phyloP scores from a whole-genome alignment of 2,888 invertebrate species.

The Synanthedon andrenaeformis region DNA sequence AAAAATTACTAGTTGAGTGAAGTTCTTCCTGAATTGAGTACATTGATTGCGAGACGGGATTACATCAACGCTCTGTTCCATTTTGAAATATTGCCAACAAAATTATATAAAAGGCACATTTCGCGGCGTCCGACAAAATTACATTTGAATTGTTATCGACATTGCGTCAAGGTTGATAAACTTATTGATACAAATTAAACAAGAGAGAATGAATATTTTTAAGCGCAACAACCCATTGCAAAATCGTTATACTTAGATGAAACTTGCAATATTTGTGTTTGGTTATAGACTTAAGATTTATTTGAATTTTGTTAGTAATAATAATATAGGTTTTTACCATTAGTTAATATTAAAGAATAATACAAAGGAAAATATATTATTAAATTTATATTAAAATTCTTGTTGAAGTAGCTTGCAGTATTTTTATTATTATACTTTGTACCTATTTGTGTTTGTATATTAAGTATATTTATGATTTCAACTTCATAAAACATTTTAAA shows the following conservation, averaged over 20 bases:
- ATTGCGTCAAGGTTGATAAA: constrained; percentile 17
- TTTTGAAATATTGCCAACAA: constrained; percentile 18
- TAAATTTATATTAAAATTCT: too few relatives aligned
- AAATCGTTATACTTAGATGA: constrained; percentile 5
- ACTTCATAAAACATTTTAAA: too few relatives aligned
- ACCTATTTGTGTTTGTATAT: too few relatives aligned
- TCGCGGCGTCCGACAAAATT: constrained; percentile 29
- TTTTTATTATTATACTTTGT: too few relatives aligned
- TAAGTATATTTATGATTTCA: too few relatives aligned
- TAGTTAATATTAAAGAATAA: too few relatives aligned
- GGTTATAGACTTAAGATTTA: too few relatives aligned
- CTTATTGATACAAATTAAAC: constrained; percentile 16
- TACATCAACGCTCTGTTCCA: constrained; percentile 26
- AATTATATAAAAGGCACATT: constrained; percentile 29
- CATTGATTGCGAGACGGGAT: constrained; percentile 4
- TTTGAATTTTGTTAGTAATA: too few relatives aligned
- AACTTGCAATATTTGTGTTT: too few relatives aligned
- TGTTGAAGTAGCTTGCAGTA: too few relatives aligned
- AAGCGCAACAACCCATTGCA: not conserved
- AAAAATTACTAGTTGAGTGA: not conserved
- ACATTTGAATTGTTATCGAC: constrained; percentile 18
- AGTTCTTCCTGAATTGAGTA: not conserved
- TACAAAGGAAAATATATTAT: too few relatives aligned
- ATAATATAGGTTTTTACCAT: too few relatives aligned
- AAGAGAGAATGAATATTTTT: constrained; percentile 9